Conservation (phyloP, 2,888 invertebrate species). For the Sesia bembeciformis region DNA sequence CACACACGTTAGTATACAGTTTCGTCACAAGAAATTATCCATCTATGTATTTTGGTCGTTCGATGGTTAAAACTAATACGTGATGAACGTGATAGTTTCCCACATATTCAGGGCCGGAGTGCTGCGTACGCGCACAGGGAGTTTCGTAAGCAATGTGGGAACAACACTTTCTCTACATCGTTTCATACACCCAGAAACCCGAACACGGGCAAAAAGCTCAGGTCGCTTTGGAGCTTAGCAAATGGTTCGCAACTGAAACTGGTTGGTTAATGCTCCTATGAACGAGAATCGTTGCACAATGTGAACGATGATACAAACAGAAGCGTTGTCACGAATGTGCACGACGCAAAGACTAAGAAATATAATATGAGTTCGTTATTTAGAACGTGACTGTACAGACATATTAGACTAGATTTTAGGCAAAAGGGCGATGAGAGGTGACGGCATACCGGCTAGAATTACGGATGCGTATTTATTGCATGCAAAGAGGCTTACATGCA, state of each 20-base stretch:
- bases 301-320: slow-evolving; percentile 40
- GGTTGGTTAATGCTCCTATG: slow-evolving; percentile 45
- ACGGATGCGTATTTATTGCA: not conserved
- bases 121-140: not conserved
- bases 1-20: no score
- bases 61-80: slow-evolving; percentile 8
- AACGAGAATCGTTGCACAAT: slow-evolving; percentile 41
- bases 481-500: no score
- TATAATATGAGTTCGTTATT: slow-evolving; percentile 56
- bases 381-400: slow-evolving; percentile 56
- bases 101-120: slow-evolving; percentile 1
- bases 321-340: slow-evolving; percentile 42
- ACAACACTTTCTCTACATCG: slow-evolving; percentile 42
- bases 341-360: slow-evolving; percentile 48
- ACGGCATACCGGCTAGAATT: no score
- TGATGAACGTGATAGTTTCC: slow-evolving; percentile 10
- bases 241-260: slow-evolving; percentile 42
- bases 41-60: no score
- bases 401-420: slow-evolving; percentile 34
- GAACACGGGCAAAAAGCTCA: slow-evolving; percentile 30
- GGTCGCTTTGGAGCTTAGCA: slow-evolving; percentile 37
- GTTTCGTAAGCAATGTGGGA: slow-evolving; percentile 29
- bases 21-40: no score
- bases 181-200: slow-evolving; percentile 32
- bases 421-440: no score